Evolutionary conservation across 2,113 vertebrate genomes (phyloP).

Genomic region (Scatophagus argus): DNA sequence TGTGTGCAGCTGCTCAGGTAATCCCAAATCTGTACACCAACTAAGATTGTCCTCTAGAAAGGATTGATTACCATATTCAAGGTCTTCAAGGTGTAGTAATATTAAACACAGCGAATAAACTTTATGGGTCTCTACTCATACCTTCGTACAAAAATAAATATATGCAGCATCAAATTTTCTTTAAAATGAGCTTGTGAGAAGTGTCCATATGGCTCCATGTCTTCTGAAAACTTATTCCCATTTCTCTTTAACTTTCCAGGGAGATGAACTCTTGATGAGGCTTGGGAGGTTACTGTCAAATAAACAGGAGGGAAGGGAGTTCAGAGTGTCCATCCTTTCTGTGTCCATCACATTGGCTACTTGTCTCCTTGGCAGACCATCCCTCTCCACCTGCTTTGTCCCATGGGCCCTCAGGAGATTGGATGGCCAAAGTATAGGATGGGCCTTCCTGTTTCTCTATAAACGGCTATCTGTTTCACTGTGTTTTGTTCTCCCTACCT

Average conservation of each 20-base stretch:
- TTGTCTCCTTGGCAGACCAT: constrained; percentile 49
- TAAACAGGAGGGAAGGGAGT: constrained; percentile 44
- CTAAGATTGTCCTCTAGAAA: constrained; percentile 51
- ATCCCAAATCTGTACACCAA: constrained; percentile 33
- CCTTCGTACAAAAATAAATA: constrained; percentile 71
- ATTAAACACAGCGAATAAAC: constrained; percentile 26
- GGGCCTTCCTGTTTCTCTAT: constrained; percentile 57
- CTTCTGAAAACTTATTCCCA: constrained; percentile 48
- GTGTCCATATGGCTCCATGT: constrained; percentile 51
- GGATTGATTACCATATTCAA: constrained; percentile 51
- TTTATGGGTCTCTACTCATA: constrained; percentile 8
- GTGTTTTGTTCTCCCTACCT: constrained; percentile 30
- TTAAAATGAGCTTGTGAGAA: constrained; percentile 40
- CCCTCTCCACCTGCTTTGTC: constrained; percentile 49
- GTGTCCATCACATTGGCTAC: constrained; percentile 60
- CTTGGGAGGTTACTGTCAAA: constrained; percentile 31
- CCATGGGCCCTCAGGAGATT: constrained; percentile 56
- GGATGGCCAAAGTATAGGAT: constrained; percentile 47
- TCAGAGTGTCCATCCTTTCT: constrained; percentile 62
- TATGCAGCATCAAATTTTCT: constrained; percentile 64
- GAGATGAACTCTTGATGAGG: constrained; percentile 46
- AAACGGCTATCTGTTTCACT: constrained; percentile 49
- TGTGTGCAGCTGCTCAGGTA: constrained; percentile 45
- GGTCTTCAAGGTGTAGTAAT: constrained; percentile 46
- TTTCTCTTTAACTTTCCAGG: constrained; percentile 50